These are phyloP conservation scores for Cebus imitator DNA, from an alignment of 2,113 vertebrate genomes.

Conservation along the genomic window DNA sequence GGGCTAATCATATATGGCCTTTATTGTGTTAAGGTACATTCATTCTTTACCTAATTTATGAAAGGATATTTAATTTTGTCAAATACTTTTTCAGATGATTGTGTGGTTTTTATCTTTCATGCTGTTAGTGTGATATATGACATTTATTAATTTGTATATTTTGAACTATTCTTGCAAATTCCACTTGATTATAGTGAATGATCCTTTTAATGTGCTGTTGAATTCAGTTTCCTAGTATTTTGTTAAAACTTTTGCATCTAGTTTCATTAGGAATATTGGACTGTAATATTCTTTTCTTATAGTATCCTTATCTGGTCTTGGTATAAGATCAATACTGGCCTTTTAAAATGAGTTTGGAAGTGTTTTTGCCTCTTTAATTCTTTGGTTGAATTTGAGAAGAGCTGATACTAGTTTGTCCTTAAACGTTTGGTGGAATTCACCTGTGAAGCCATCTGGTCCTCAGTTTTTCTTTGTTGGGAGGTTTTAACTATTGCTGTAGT, in stretches of 20 bases:
- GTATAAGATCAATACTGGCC: neutral
- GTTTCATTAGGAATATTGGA: neutral
- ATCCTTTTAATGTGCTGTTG: neutral
- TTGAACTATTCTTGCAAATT: neutral
- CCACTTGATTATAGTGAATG: neutral
- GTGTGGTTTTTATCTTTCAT: neutral
- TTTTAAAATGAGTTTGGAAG: neutral
- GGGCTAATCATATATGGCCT: neutral
- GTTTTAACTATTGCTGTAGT: neutral
- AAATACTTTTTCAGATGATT: neutral
- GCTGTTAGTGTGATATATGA: neutral
- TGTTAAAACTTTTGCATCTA: neutral
- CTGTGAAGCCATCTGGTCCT: neutral
- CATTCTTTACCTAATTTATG: neutral
- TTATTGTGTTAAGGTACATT: neutral
- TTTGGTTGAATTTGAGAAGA: neutral
- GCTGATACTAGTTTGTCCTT: neutral
- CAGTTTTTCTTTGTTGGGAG: neutral
- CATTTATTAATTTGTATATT: neutral
- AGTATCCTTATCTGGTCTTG: neutral
- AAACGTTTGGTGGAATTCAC: neutral
- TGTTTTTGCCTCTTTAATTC: neutral
- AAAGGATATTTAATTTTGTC: neutral
- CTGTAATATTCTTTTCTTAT: neutral
- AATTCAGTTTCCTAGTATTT: neutral